Evolutionary conservation across 2,797 vertebrate species (phyloP), one percentile per base, ranked within the genome.

Genomic region (Choloepus didactylus): DNA sequence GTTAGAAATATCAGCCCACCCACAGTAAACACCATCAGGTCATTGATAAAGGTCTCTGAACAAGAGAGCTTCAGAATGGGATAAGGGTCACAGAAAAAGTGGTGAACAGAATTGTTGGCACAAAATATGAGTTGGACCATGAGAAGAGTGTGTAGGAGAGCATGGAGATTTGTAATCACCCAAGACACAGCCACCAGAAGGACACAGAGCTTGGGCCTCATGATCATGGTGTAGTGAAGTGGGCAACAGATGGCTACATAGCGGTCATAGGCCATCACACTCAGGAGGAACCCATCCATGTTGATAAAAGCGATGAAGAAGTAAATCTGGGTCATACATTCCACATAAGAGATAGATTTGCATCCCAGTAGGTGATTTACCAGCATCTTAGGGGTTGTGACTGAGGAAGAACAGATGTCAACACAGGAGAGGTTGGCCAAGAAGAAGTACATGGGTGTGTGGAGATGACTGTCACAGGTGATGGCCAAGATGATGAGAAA

Each of bases 281-380:
- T 56, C 3, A 62, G 56, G 23, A 81, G 79, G 56, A 62, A 81
- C 21, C 56, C 54, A 18, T 81, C 79, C 0, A 89, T 95, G 0
- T 96, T 97, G 2, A 91, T 95, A 44, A 97, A 95, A 3, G 96
- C 54, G 66, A 96, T 96, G 35, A 97, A 97, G 49, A 97, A 97
- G 60, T 98, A 97, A 62, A 95, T 97, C 95, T 98, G 97, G 27
- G n/a, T 59, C 72, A 95, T 87, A 16, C 97, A 98, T 14, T 88
- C 91, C 9, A 19, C 10, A 12, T 93, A 94, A 18, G 89, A 96
- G 46, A 97, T 96, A 56, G 92, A 72, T 31, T 82, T 93, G 49
- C 44, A 91, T 49, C 59, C 76, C 64, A 51, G 0, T 0, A 81
- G 16, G 29, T 96, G 87, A 41, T 93, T 93, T 25, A 80, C 27